Evolutionary conservation across 1,140 invertebrate genomes (phyloP), one percentile per base, ranked within the genome.

Genomic region (Drosophila lacertosa): DNA sequence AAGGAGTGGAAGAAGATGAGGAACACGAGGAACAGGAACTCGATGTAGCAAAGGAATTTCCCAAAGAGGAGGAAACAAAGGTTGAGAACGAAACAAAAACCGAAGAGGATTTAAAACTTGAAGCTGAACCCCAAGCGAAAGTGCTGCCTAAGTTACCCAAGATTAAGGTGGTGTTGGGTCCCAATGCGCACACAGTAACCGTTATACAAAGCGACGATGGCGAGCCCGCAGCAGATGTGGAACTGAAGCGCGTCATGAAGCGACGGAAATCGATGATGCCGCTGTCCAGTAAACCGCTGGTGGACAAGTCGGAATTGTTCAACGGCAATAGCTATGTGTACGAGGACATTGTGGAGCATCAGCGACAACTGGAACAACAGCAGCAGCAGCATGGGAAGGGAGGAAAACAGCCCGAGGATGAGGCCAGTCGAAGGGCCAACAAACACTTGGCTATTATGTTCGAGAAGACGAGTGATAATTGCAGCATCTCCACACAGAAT

Each of bases 401-500:
- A 1, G 53, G 51, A 13, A 15, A n/a, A 2, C 53, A 26, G 6
- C 18, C 47, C 2, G 1, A 51, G 2, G 15, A 58, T 24, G 13
- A 29, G 5, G n/a, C 13, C 1, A 35, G 16, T 1, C 24, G 11
- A 35, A 55, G 16, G 20, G 15, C 40, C 0, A 68, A 37, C 16
- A 24, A 37, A 29, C 48, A 18, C 33, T 20, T 88, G 22, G 78
- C 76, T 1, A 53, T 63, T 16, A 78, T 90, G 7, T 89, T 89
- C 3, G 60, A 88, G 32, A 90, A 68, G 40, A 68, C 74, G 5
- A 74, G 13, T 37, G 89, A 91, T 35, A 91, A 86, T 24, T 91
- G 86, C 7, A 72, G 55, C 20, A 64, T 91, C 2, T 91, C 89
- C 9, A 86, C 86, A 0, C 89, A 91, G 1, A 91, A 91, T 22